These are phyloP conservation scores for Prinia subflava DNA, from an alignment of 2,113 vertebrate species.

Conservation along the genomic window DNA sequence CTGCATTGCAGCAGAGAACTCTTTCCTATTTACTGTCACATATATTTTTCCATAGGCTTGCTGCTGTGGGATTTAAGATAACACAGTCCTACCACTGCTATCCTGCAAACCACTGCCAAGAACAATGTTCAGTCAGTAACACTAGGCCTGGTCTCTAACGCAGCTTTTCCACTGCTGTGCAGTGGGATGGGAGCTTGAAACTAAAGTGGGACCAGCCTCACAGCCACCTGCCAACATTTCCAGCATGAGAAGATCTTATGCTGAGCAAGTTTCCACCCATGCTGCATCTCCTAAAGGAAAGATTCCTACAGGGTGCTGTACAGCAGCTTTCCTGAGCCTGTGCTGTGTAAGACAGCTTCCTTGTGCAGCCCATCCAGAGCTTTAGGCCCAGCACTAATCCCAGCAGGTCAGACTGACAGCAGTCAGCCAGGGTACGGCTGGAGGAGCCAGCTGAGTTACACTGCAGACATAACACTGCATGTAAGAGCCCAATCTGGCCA, in stretches of 20 bases:
- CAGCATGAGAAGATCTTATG: neutral
- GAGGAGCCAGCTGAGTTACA: neutral
- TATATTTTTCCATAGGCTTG: neutral
- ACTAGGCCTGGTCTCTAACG: neutral
- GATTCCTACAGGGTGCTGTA: neutral
- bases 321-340: neutral
- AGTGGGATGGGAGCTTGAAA: neutral
- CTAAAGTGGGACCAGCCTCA: rapidly evolving
- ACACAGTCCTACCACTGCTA: neutral
- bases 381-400: neutral
- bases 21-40: neutral
- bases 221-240: neutral
- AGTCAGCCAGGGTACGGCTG: neutral
- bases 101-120: neutral
- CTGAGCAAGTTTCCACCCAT: neutral
- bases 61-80: neutral
- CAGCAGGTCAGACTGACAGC: neutral
- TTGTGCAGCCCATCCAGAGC: neutral
- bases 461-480: neutral
- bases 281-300: neutral
- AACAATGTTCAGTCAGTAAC: neutral
- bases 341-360: neutral
- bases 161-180: neutral
- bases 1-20: slow-evolving; percentile 21
- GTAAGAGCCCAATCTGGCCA: neutral